Base-by-base conservation (phyloP, 2,888 invertebrate species). In the Zaprionus lineosus region DNA sequence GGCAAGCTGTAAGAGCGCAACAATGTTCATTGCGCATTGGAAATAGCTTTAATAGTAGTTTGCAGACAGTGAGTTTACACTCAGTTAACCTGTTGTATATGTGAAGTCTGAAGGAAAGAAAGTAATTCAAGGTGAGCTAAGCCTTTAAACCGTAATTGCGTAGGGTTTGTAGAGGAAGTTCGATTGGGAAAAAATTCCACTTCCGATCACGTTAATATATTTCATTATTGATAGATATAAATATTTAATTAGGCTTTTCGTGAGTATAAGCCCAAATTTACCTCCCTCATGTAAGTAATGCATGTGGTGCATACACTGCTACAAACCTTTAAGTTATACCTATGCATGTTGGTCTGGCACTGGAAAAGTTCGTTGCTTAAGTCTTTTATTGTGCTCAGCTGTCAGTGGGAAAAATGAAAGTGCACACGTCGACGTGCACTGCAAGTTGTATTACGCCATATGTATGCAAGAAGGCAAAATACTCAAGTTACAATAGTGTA, bases 51-150 rank as follows among this genome's bases (percentile, higher is more conserved):
- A 50, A 43, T 37, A 19, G 34, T 44, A 14, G 19, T n/a, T n/a
- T n/a, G n/a, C n/a, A n/a, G n/a, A n/a, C n/a, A n/a, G n/a, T n/a
- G n/a, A n/a, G n/a, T n/a, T n/a, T n/a, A 51, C 39, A 36, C 43
- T 41, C 14, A 41, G 21, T 26, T 21, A 50, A 33, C 44, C 29
- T 36, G 29, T 37, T 24, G 5, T 24, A 15, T 33, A 41, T 39
- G 46, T n/a, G 36, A 51, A 52, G 59, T 50, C 58, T 39, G 29
- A 18, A 40, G 40, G 63, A 74, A 48, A 50, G 46, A 61, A 66
- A 50, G 31, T 62, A 75, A 78, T 73, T 79, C 83, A 78, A 78
- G 83, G 83, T 78, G 58, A 78, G 39, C 53, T 64, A 18, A 55
- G 31, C 34, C 47, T 66, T 69, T 58, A 33, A 39, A 37, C 8